phyloP scores from a whole-genome alignment of 1,140 invertebrate genomes.

The Drosophila ironensis region DNA sequence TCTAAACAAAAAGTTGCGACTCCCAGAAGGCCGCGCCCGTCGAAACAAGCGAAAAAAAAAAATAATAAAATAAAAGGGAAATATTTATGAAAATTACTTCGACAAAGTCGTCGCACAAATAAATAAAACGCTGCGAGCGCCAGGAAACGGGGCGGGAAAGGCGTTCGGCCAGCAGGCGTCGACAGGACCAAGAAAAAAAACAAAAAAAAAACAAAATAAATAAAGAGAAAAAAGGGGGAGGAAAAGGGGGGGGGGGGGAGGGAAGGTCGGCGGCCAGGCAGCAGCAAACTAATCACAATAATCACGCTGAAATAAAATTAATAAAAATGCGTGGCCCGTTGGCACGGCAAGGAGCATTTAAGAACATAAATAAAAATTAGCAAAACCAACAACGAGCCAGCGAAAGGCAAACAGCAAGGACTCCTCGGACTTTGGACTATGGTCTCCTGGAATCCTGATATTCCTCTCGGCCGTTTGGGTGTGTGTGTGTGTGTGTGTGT shows the following conservation, averaged over 20 bases:
- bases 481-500: constrained; percentile 2
- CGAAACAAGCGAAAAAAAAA: background rate
- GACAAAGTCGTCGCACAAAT: constrained; percentile 63
- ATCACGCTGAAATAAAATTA: constrained; percentile 80
- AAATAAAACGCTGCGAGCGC: constrained; percentile 69
- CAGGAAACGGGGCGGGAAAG: background rate
- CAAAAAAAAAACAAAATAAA: too few relatives aligned
- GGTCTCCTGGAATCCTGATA: background rate
- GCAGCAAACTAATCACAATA: constrained; percentile 77
- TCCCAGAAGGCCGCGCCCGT: background rate
- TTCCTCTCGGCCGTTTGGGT: background rate
- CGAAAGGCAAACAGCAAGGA: constrained; percentile 48
- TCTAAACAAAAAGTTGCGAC: constrained; percentile 37
- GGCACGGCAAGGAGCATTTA: constrained; percentile 73
- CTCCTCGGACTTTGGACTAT: constrained; percentile 9
- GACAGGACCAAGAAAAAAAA: background rate
- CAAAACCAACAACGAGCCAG: constrained; percentile 67
- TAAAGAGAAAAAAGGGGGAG: background rate
- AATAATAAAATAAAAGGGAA: constrained; percentile 28
- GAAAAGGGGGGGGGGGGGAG: too few relatives aligned
- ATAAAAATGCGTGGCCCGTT: constrained; percentile 76
- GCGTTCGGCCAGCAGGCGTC: constrained; percentile 8
- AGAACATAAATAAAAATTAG: constrained; percentile 81
- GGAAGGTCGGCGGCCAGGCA: background rate
- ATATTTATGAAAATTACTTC: constrained; percentile 78